Conservation (phyloP, 2,113 vertebrate species). For the Speoplatyrhinus poulsoni region DNA sequence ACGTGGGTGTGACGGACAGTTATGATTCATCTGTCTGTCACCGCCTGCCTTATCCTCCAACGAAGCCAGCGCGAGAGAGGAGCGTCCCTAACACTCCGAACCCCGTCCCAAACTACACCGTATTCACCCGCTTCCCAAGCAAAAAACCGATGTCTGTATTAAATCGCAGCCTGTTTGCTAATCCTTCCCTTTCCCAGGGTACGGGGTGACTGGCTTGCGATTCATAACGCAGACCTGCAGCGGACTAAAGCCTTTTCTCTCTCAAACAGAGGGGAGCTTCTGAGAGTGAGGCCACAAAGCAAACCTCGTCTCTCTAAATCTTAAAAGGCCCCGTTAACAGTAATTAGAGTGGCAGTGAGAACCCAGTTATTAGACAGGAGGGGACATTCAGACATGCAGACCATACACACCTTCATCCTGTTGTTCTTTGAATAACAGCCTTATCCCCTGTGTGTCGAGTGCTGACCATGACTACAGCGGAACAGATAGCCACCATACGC, state of each 20-base stretch:
- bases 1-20: too few species aligned
- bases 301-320: constrained; percentile 58
- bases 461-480: background rate
- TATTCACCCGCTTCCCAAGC: constrained; percentile 21
- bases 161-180: constrained; percentile 53
- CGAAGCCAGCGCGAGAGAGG: too few species aligned
- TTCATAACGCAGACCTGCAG: constrained; percentile 75
- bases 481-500: background rate
- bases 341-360: constrained; percentile 60
- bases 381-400: constrained; percentile 26
- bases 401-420: too few species aligned
- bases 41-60: too few species aligned
- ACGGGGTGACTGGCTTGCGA: constrained; percentile 80
- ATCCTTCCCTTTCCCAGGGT: constrained; percentile 77
- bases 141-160: constrained; percentile 51
- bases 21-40: too few species aligned
- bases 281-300: constrained; percentile 6
- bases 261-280: constrained; percentile 62
- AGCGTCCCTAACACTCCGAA: constrained; percentile 15
- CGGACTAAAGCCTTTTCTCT: constrained; percentile 77
- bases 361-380: constrained; percentile 54
- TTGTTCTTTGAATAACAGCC: constrained; percentile 29
- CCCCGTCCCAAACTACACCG: constrained; percentile 33
- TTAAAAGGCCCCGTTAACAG: constrained; percentile 44
- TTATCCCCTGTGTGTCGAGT: background rate